Percentiles rank a stretch among this genome's conserved stretches.
Conservation (phyloP, 2,888 invertebrate species). For the Chymomyza caudatula region DNA sequence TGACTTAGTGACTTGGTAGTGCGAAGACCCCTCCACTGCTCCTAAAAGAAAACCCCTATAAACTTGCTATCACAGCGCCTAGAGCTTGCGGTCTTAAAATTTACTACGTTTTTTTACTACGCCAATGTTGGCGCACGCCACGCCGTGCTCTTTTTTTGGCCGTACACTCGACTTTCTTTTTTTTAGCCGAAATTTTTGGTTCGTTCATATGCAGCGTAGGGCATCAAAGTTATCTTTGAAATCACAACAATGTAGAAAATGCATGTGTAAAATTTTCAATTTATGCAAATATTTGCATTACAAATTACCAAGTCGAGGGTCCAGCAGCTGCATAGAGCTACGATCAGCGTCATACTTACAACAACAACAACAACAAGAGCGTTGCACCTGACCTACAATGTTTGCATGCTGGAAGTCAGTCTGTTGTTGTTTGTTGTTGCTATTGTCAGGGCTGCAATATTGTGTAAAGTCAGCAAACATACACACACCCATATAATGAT, state of each 20-base stretch:
- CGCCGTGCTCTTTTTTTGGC: background rate
- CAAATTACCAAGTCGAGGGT: constrained; percentile 47
- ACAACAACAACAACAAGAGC: background rate
- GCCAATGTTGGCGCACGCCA: background rate
- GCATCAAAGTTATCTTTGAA: constrained; percentile 11
- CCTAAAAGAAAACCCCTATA: background rate
- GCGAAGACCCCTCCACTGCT: background rate
- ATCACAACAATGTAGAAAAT: constrained; percentile 42
- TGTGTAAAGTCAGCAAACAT: background rate
- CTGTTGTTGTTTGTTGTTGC: background rate
- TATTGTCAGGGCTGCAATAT: too few species aligned
- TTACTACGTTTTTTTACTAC: constrained; percentile 1
- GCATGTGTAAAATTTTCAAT: constrained; percentile 54
- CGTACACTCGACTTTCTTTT: background rate
- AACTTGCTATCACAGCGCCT: background rate
- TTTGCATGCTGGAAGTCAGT: background rate
- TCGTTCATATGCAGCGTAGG: background rate
- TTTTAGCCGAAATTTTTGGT: background rate
- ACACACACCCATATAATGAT: background rate
- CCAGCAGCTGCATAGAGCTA: background rate
- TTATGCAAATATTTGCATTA: constrained; percentile 71
- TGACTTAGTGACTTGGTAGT: background rate
- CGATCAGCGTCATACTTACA: background rate
- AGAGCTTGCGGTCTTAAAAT: background rate
- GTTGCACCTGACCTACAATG: background rate